These are phyloP conservation scores for Pteronotus mesoamericanus DNA, from an alignment of 2,797 vertebrate species.

Conservation along the genomic window DNA sequence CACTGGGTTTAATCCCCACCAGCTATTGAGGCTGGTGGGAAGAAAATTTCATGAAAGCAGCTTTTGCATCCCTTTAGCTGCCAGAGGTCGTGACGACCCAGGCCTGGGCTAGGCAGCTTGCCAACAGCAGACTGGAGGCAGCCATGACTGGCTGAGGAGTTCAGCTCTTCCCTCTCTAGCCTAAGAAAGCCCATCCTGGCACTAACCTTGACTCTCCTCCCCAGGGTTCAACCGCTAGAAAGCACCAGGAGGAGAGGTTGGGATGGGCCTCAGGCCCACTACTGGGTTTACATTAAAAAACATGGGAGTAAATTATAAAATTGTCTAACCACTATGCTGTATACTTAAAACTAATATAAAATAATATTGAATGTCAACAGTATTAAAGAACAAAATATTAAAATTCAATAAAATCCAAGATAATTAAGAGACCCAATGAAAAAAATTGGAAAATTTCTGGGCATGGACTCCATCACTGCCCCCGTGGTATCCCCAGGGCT, in stretches of 20 bases:
- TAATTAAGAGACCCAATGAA: neutral
- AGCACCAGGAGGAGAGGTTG: neutral
- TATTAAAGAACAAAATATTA: neutral
- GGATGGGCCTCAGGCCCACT: neutral
- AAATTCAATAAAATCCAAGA: neutral
- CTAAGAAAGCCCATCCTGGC: neutral
- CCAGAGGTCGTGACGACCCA: neutral
- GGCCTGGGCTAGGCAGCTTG: neutral
- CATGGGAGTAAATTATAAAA: neutral
- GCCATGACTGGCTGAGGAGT: neutral
- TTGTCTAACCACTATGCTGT: neutral
- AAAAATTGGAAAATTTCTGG: neutral
- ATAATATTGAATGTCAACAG: neutral
- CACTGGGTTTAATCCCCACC: neutral
- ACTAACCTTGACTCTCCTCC: neutral
- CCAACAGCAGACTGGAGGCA: neutral
- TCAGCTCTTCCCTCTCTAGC: neutral
- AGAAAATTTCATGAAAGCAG: neutral
- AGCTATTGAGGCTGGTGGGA: neutral
- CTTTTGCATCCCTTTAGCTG: neutral
- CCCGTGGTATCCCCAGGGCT: neutral
- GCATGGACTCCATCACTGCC: neutral
- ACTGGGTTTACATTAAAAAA: neutral
- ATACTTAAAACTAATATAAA: neutral
- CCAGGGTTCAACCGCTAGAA: neutral